Base-by-base conservation (phyloP, 1,140 invertebrate genomes). In the Dendroctonus valens region DNA sequence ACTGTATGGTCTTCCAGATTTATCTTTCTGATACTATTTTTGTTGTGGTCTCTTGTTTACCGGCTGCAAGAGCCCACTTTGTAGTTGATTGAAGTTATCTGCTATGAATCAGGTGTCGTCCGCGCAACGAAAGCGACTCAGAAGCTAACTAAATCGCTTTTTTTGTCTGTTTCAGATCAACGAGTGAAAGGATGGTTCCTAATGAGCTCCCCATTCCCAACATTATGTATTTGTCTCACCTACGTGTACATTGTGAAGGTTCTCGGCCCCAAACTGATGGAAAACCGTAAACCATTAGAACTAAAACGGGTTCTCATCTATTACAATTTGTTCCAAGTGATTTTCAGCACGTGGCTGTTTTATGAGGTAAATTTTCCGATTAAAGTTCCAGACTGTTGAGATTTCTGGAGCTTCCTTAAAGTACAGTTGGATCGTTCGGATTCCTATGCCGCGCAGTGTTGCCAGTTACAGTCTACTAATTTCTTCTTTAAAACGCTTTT, bases 181-280 rank as follows among this genome's bases (percentile, higher is more conserved):
- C 83, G 93, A 72, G 92, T 93, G 59, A 90, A 90, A 72, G 85
- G 91, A 75, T 95, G 91, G 91, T 84, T 89, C 42, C 77, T 96
- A 71, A 94, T 95, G 90, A 85, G 85, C 59, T 87, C 89, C 50
- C 92, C 92, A 44, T 86, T 89, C 55, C 92, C 92, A 39, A 95
- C 93, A 26, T 73, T 94, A 54, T 79, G 84, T 49, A 87, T 92
- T 59, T 93, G 91, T 74, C 77, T 93, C 41, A 80, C 83, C 52
- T 93, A 92, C 72, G 87, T 90, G n/a, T 90, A 89, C 73, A 72
- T 88, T 68, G 90, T 92, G 46, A 92, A 91, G 80, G 84, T 85
- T 72, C 72, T 86, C 41, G 91, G 91, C 40, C 90, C 89, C 41
- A 81, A 82, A 70, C 79, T 86, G 63, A 92, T 91, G 89, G 76